Percentiles rank a stretch among this genome's conserved stretches.
These are phyloP conservation scores for Hypotaenidia philippensis DNA, from an alignment of 2,797 vertebrate genomes.

Conservation along the genomic window DNA sequence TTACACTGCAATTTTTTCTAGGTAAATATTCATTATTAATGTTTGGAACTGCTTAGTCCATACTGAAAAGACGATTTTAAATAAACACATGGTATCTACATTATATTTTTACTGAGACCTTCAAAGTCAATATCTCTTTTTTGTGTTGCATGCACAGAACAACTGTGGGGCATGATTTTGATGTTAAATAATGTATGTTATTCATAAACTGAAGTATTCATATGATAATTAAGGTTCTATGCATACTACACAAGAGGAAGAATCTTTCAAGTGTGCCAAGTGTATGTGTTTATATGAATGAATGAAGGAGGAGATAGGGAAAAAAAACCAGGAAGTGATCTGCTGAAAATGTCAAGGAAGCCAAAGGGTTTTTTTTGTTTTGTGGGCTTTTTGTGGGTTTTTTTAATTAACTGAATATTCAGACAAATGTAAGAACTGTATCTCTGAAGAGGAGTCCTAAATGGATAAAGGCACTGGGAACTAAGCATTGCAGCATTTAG, in stretches of 20 bases:
- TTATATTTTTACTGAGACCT: conserved; percentile 43
- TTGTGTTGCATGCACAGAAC: neutral
- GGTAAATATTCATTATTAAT: conserved; percentile 75
- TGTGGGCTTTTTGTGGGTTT: too few relatives aligned
- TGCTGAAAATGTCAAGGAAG: neutral
- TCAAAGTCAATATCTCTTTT: conserved; percentile 57
- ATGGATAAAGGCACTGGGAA: neutral
- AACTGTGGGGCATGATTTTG: conserved; percentile 38
- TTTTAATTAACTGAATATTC: neutral
- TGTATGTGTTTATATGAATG: neutral
- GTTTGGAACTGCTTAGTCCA: conserved; percentile 57
- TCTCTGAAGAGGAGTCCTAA: neutral
- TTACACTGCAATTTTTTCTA: conserved; percentile 48
- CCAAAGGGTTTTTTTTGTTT: neutral
- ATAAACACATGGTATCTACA: conserved; percentile 50
- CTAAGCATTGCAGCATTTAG: neutral
- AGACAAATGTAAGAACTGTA: neutral
- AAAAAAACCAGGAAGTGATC: neutral
- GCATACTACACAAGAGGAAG: neutral
- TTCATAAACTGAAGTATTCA: conserved; percentile 47
- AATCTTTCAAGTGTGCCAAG: neutral
- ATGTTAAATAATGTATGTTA: conserved; percentile 61
- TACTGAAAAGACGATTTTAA: conserved; percentile 36
- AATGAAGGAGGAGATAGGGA: neutral
- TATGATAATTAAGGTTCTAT: conserved; percentile 36